phyloP scores from a whole-genome alignment of 2,888 invertebrate species.

The Synanthedon formicaeformis region DNA sequence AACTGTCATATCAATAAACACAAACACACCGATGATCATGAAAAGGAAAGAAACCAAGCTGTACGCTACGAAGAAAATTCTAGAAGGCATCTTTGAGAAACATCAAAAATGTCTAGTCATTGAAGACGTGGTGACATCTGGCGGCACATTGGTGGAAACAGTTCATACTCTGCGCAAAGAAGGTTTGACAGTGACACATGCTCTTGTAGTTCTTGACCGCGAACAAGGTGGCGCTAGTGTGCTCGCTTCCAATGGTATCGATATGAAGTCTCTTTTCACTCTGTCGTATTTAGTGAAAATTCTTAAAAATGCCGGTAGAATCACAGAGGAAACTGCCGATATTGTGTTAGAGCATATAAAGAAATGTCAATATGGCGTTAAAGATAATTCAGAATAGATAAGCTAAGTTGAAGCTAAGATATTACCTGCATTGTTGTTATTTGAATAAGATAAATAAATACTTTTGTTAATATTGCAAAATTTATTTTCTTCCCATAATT shows the following conservation, averaged over 20 bases:
- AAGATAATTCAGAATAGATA: slow-evolving; percentile 1
- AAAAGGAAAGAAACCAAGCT: slow-evolving; percentile 92
- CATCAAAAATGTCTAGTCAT: slow-evolving; percentile 85
- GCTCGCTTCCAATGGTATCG: slow-evolving; percentile 77
- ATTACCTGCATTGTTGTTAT: too few species aligned
- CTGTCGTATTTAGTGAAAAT: slow-evolving; percentile 74
- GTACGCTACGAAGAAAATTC: slow-evolving; percentile 93
- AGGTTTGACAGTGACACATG: slow-evolving; percentile 78
- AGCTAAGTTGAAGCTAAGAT: not conserved
- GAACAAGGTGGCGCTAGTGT: slow-evolving; percentile 89
- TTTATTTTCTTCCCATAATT: too few species aligned
- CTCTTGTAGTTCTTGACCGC: slow-evolving; percentile 90
- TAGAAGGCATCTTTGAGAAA: slow-evolving; percentile 83
- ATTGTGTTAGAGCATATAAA: slow-evolving; percentile 50
- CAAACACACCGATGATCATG: slow-evolving; percentile 86
- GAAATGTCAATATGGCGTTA: slow-evolving; percentile 40
- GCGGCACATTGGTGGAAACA: slow-evolving; percentile 93
- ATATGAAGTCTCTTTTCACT: slow-evolving; percentile 76
- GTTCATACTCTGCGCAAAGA: slow-evolving; percentile 75
- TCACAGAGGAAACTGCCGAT: slow-evolving; percentile 60
- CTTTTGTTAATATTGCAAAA: slow-evolving; percentile 56
- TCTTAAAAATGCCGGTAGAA: slow-evolving; percentile 73
- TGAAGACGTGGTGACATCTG: slow-evolving; percentile 95
- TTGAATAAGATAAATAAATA: slow-evolving; percentile 26
- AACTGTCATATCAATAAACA: slow-evolving; percentile 81